Conservation (phyloP, 1,140 invertebrate genomes). For the Pogonus chalceus region DNA sequence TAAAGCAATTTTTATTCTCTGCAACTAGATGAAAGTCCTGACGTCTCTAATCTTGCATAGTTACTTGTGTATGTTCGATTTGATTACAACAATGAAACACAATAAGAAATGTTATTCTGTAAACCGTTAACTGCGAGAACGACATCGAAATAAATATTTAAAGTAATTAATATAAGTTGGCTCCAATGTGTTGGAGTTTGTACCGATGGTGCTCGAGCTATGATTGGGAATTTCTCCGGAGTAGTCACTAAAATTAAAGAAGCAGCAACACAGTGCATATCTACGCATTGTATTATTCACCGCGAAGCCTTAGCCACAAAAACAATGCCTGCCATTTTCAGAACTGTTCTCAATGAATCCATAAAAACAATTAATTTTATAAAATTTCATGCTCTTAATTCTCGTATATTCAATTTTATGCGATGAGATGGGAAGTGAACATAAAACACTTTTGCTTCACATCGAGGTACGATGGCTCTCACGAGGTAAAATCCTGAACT, state of each 20-base stretch:
- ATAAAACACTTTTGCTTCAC: constrained; percentile 27
- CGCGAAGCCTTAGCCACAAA: constrained; percentile 24
- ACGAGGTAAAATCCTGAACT: constrained; percentile 22
- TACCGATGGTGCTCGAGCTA: constrained; percentile 30
- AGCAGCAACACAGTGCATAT: constrained; percentile 23
- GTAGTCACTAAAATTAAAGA: constrained; percentile 22
- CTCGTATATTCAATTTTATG: constrained; percentile 27
- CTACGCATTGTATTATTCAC: constrained; percentile 30
- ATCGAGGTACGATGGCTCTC: constrained; percentile 31
- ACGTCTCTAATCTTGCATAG: too few relatives aligned
- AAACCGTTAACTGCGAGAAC: constrained; percentile 12
- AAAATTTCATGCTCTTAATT: constrained; percentile 27
- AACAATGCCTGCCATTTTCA: constrained; percentile 21
- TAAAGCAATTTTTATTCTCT: too few relatives aligned
- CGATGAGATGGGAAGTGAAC: constrained; percentile 27
- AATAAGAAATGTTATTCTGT: constrained; percentile 19
- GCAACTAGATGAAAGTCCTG: too few relatives aligned
- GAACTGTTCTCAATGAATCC: constrained; percentile 19
- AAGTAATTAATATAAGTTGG: constrained; percentile 19
- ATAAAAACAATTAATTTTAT: constrained; percentile 30
- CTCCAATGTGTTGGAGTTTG: constrained; percentile 25
- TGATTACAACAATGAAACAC: constrained; percentile 17
- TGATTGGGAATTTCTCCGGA: constrained; percentile 26
- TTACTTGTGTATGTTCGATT: too few relatives aligned
- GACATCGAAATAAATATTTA: background rate